A percentile compares a stretch with the other conserved stretches of the same genome.
Conservation (phyloP, 2,113 vertebrate genomes). For the Oreocharis arfaki region DNA sequence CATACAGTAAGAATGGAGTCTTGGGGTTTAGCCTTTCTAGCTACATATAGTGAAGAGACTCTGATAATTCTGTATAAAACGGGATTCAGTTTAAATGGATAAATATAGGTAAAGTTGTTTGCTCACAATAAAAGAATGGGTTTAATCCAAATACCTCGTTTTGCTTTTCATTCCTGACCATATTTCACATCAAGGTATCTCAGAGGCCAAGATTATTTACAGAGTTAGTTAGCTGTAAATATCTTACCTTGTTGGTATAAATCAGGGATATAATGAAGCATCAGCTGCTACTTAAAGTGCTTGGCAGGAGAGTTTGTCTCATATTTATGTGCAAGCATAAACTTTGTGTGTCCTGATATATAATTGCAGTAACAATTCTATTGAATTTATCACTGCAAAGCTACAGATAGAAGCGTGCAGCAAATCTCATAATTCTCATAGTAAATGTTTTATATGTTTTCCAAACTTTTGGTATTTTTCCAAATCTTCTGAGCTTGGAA, state of each 20-base stretch:
- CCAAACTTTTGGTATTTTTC: background rate
- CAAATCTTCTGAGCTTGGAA: background rate
- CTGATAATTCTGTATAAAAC: background rate
- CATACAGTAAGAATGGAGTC: background rate
- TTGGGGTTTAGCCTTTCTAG: background rate
- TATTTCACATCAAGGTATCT: background rate
- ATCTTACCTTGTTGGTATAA: background rate
- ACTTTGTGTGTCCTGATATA: background rate
- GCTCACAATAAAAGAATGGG: background rate
- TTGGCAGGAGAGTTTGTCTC: background rate
- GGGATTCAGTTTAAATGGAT: background rate
- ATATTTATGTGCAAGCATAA: background rate
- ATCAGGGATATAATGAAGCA: background rate
- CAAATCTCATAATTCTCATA: background rate
- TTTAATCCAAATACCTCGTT: background rate
- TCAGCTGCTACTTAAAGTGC: background rate
- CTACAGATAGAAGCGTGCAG: background rate
- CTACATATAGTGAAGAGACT: background rate
- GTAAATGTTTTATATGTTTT: background rate
- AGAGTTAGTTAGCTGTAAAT: background rate
- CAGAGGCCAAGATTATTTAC: background rate
- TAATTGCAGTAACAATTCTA: background rate
- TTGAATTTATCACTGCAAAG: background rate
- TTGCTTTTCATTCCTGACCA: background rate
- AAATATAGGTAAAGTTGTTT: background rate